Evolutionary conservation across 2,797 vertebrate species (phyloP), one percentile per base, ranked within the genome.

Genomic region (Gymnopithys bicolor): DNA sequence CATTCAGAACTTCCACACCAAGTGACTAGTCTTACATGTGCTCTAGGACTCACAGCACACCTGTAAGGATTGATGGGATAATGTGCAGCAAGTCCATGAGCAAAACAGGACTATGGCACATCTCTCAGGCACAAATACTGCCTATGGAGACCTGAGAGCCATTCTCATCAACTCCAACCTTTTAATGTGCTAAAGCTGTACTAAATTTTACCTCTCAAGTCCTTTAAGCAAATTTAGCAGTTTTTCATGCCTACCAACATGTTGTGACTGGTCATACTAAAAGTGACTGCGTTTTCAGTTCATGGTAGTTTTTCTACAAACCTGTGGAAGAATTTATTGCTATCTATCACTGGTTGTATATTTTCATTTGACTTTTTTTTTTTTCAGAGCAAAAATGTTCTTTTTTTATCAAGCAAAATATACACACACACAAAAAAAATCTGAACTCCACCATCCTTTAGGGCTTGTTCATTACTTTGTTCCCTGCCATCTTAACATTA

Each of bases 1-100:
- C 97, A 98, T 98, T 98, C 97, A 98, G 96, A 98, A 98, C 95
- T 97, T 98, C 93, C 74, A 96, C 88, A 79, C 83, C 73, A 97
- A 97, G 95, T 97, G 93, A 96, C 95, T 97, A 97, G 96, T 94
- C 84, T 96, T 96, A 87, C 84, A 68, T 53, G 81, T 83, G 84
- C 92, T 90, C 71, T n/a, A 96, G 84, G 95, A 88, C 75, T 85
- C 73, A 95, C 87, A 95, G 94, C 92, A 96, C 92, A 94, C 92
- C 89, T 96, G 91, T 94, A 97, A 98, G 97, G 98, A 97, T 87
- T 97, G 95, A 97, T 79, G 92, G 92, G 95, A 98, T 97, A 95
- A 98, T 84, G 94, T 84, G 94, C 93, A 98, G 97, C 93, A 98
- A 97, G 97, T 95, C 98, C 98, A 98, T 96, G 96, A 97, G 93